Evolutionary conservation across 2,888 invertebrate genomes (phyloP).

Genomic region (Xestia xanthographa): DNA sequence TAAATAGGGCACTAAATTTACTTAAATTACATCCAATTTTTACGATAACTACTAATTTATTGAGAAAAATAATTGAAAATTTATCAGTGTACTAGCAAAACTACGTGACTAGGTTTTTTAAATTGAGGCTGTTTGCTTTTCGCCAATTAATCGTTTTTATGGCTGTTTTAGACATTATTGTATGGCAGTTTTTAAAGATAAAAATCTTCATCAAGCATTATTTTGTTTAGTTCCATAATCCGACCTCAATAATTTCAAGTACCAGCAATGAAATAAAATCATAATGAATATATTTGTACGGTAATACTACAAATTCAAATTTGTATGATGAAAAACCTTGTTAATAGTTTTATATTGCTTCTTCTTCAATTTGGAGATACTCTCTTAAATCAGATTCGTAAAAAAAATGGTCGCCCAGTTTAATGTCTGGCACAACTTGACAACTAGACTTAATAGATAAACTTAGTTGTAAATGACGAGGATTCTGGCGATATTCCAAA

Average conservation of each 20-base stretch:
- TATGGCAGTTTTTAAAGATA: neutral
- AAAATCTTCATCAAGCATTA: neutral
- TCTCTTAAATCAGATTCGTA: neutral
- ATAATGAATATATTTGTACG: neutral
- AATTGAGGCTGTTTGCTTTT: constrained; percentile 19
- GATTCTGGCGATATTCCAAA: constrained; percentile 42
- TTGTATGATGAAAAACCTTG: neutral
- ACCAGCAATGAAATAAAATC: neutral
- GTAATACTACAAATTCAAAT: neutral
- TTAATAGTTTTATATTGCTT: neutral
- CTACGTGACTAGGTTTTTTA: constrained; percentile 25
- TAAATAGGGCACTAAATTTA: constrained; percentile 57
- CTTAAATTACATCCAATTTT: constrained; percentile 43
- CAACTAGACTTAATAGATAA: constrained; percentile 38
- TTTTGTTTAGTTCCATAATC: constrained; percentile 6
- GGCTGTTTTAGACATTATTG: constrained; percentile 1
- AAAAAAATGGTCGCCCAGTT: neutral
- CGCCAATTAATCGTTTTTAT: constrained; percentile 26
- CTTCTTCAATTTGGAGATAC: neutral
- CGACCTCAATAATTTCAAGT: neutral
- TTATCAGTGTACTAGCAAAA: constrained; percentile 33
- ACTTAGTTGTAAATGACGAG: constrained; percentile 41
- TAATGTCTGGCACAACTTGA: constrained; percentile 13
- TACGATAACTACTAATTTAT: constrained; percentile 32
- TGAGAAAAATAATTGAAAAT: constrained; percentile 32